These are phyloP conservation scores for Balearica regulorum DNA, from an alignment of 2,797 vertebrate genomes.

Conservation along the genomic window DNA sequence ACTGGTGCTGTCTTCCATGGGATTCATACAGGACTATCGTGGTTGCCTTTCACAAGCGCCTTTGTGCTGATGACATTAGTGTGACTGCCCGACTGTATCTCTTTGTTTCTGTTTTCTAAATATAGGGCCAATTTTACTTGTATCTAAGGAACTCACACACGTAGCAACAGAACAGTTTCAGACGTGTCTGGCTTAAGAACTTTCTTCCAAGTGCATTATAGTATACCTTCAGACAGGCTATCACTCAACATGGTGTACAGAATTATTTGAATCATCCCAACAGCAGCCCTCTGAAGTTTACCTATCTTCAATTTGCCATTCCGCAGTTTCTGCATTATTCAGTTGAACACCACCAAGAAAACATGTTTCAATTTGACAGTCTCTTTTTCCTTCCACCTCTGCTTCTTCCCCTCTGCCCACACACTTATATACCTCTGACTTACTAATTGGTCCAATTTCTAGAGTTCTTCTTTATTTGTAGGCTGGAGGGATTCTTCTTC, in stretches of 20 bases:
- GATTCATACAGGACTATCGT: rapidly evolving
- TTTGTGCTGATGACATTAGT: background rate
- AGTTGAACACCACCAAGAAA: background rate
- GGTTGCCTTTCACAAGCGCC: background rate
- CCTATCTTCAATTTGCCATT: background rate
- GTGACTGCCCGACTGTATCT: background rate
- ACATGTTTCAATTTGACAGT: background rate
- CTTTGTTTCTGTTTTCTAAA: constrained; percentile 17
- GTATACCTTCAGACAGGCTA: background rate
- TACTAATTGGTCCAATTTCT: background rate
- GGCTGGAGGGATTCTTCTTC: background rate
- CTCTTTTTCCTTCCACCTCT: background rate
- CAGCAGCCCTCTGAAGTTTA: background rate
- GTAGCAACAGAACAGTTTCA: background rate
- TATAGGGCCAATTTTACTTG: background rate
- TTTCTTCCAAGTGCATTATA: background rate
- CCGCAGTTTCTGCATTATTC: background rate
- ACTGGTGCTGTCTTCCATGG: background rate
- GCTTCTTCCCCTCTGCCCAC: rapidly evolving
- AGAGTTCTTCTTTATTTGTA: background rate
- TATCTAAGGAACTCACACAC: background rate
- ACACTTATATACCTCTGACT: background rate
- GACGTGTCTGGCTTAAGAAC: background rate
- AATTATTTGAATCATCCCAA: background rate
- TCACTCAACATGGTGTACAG: background rate